Percentiles rank a stretch among this genome's conserved stretches.
phyloP scores from a whole-genome alignment of 2,888 invertebrate genomes.

The Scaeva pyrastri region DNA sequence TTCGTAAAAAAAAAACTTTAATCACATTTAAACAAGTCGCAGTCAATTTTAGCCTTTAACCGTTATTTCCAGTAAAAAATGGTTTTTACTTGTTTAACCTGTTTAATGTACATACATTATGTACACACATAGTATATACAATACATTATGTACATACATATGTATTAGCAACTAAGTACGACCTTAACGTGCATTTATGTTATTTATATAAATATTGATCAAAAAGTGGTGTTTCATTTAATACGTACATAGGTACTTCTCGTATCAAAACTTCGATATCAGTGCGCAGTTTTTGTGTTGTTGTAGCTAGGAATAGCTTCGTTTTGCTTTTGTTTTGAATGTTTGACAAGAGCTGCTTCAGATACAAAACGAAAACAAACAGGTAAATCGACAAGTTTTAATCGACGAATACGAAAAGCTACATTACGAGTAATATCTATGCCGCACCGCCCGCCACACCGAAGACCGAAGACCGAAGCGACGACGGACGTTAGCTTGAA shows the following conservation, averaged over 20 bases:
- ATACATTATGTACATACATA: too few relatives aligned
- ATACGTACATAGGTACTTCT: slow-evolving; percentile 23
- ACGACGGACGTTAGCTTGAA: slow-evolving; percentile 5
- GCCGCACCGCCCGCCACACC: background rate
- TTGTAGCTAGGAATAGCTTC: background rate
- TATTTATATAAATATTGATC: slow-evolving; percentile 4
- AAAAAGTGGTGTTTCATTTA: slow-evolving; percentile 39
- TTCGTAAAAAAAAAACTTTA: too few relatives aligned
- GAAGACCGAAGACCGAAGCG: too few relatives aligned
- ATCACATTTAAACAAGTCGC: too few relatives aligned
- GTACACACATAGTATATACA: too few relatives aligned
- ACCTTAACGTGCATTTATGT: background rate
- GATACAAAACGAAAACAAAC: slow-evolving; percentile 46
- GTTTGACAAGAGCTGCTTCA: slow-evolving; percentile 39
- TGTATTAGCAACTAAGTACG: background rate
- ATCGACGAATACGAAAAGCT: slow-evolving; percentile 29
- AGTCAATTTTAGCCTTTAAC: too few relatives aligned
- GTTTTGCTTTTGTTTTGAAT: slow-evolving; percentile 22
- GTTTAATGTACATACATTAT: too few relatives aligned
- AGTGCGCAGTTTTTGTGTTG: slow-evolving; percentile 56
- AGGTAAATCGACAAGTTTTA: slow-evolving; percentile 30
- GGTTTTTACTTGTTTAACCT: too few relatives aligned
- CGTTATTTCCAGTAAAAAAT: too few relatives aligned
- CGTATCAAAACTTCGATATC: slow-evolving; percentile 51
- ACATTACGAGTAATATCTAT: slow-evolving; percentile 11